Base-by-base conservation (phyloP, 1,140 invertebrate genomes). In the Heliconius hermathena region DNA sequence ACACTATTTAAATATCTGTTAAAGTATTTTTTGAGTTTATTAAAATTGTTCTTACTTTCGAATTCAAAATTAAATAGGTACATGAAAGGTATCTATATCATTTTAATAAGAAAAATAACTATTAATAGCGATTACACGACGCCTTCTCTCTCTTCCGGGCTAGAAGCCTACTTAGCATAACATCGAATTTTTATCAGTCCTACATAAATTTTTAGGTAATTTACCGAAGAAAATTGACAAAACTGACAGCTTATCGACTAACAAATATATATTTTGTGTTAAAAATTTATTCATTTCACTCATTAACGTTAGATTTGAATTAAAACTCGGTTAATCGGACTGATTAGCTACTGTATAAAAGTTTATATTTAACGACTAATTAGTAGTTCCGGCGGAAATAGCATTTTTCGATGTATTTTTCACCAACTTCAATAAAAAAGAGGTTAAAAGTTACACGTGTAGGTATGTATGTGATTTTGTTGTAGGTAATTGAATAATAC, bases 271-370 rank as follows among this genome's bases (percentile, higher is more conserved):
- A 66, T 29, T 29, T 29, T 66, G 60, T 66, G 26, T 66, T 66
- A 16, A 11, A 54, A 66, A 66, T 66, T 66, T 26, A n/a, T 66
- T 66, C 22, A 66, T 29, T 66, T 66, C 9, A 66, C 26, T 66
- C 60, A 66, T 66, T 66, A 66, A 29, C 22, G 60, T 29, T 66
- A 66, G 60, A 66, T 66, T 66, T n/a, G 60, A 16, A 2, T 66
- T n/a, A 13, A 66, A 66, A 66, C 4, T 66, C 29, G 11, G 9
- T 18, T 66, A 66, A 66, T 22, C 9, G 60, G 60, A 66, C 60
- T 66, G 60, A 66, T 66, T 66, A 6, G 60, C 60, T 66, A 66
- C 60, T 66, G 60, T 66, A 60, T 66, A 11, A 5, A 66, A 26
- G 11, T 66, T 66, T 26, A 22, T 26, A 66, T 29, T 66, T 66